These are phyloP conservation scores for Exocentrus adspersus DNA, from an alignment of 2,888 invertebrate species.

Conservation along the genomic window DNA sequence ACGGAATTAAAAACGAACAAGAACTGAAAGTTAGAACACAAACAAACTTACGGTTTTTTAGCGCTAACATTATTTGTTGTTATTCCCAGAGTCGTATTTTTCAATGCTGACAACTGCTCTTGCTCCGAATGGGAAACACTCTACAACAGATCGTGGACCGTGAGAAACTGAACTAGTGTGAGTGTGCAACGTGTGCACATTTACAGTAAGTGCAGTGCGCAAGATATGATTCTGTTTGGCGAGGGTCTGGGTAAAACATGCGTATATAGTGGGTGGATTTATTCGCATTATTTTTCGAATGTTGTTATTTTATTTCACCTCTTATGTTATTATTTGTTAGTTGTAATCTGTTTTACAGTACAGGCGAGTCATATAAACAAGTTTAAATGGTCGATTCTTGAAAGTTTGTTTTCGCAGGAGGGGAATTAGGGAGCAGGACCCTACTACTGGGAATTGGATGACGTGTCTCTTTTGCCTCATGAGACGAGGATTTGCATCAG, in stretches of 20 bases:
- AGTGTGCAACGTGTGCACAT: constrained; percentile 6
- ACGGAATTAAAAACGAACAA: no score
- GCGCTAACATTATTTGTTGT: neutral
- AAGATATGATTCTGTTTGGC: neutral
- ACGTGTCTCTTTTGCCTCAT: no score
- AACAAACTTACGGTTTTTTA: constrained; percentile 9
- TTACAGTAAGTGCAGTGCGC: constrained; percentile 6
- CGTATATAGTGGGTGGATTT: constrained; percentile 10
- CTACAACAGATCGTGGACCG: constrained; percentile 15
- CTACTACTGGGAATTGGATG: no score
- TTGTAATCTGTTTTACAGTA: no score
- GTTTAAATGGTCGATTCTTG: no score
- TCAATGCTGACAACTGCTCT: neutral
- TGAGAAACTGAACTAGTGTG: constrained; percentile 29
- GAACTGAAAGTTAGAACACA: neutral
- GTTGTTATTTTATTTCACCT: no score
- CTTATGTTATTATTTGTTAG: no score
- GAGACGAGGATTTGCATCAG: no score
- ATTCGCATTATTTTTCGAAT: neutral
- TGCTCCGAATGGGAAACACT: neutral
- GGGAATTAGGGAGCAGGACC: no score
- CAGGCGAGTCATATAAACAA: no score
- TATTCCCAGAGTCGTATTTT: neutral
- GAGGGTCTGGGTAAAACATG: neutral
- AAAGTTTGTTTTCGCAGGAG: no score